Conservation (phyloP, 2,113 vertebrate genomes). For the Polypterus senegalus region DNA sequence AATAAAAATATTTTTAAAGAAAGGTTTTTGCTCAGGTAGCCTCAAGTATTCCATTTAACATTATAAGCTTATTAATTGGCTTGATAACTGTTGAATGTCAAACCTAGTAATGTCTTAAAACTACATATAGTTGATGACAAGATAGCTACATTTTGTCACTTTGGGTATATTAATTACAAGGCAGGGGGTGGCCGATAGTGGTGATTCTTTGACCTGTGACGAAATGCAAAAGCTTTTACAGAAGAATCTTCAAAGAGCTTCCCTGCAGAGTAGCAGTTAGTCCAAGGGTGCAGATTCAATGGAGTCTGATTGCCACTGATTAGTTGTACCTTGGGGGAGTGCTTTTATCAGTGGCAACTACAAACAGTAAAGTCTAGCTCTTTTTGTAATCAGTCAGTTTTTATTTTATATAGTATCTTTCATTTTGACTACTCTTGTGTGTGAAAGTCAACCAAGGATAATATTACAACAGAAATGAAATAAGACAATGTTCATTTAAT, state of each 20-base stretch:
- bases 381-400: too few species aligned
- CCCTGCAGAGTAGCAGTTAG: slow-evolving; percentile 4
- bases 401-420: not conserved
- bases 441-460: not conserved
- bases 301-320: slow-evolving; percentile 15
- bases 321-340: slow-evolving; percentile 7
- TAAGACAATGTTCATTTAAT: not conserved
- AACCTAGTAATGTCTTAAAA: not conserved
- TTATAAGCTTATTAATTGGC: not conserved
- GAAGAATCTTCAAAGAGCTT: slow-evolving; percentile 23
- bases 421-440: not conserved
- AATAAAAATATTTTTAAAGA: not conserved
- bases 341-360: not conserved
- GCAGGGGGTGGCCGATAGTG: slow-evolving; percentile 14
- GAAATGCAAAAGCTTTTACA: slow-evolving; percentile 11
- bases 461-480: not conserved
- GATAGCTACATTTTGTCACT: slow-evolving; percentile 8
- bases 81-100: not conserved
- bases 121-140: not conserved
- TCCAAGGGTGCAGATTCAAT: slow-evolving; percentile 17
- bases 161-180: slow-evolving; percentile 10
- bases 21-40: too few species aligned
- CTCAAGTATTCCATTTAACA: too few species aligned
- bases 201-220: slow-evolving; percentile 20
- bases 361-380: not conserved